Base-by-base conservation (phyloP, 2,113 vertebrate species). In the Panthera leo region DNA sequence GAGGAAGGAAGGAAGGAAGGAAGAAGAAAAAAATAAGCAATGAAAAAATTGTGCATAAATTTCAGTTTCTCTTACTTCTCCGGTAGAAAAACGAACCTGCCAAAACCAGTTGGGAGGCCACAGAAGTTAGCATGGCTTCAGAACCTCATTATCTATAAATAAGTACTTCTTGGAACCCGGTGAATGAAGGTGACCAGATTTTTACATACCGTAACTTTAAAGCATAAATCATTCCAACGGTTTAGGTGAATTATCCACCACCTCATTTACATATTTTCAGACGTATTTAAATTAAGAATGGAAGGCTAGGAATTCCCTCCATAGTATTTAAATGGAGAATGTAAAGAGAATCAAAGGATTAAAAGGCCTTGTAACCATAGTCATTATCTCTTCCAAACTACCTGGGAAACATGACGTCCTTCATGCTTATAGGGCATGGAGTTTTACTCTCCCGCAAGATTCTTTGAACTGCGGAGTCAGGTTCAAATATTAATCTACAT, bases 401-500 rank as follows among this genome's bases (percentile, higher is more conserved):
- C 73, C 75, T 75, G 34, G 29, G 25, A 84, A 83, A 84, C 18
- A 73, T 55, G 80, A 80, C 55, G 42, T 53, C 53, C 31, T 94
- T 90, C 15, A 84, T 75, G 87, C 29, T 87, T 16, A 53, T 29
- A 85, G 84, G 27, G 83, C 73, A 93, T 86, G 27, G 21, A 94
- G 25, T 85, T 85, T 94, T 70, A 90, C 42, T 79, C 80, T 87
- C 70, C 39, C 36, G 5, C 31, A 82, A 87, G 55, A 63, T 61
- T 91, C 61, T 90, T 95, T 51, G 45, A 83, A 89, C 78, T 95
- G 15, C 31, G 27, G 16, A 92, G 85, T 85, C 45, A 68, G 23
- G 15, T 88, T 92, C 75, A 90, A 86, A 89, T 79, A 89, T 75
- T 53, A 89, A 91, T 96, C 31, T 92, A 63, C 70, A 91, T 73